Percentiles rank a stretch among this genome's conserved stretches.
phyloP scores from a whole-genome alignment of 2,113 vertebrate species.

The Ceratotherium simum region DNA sequence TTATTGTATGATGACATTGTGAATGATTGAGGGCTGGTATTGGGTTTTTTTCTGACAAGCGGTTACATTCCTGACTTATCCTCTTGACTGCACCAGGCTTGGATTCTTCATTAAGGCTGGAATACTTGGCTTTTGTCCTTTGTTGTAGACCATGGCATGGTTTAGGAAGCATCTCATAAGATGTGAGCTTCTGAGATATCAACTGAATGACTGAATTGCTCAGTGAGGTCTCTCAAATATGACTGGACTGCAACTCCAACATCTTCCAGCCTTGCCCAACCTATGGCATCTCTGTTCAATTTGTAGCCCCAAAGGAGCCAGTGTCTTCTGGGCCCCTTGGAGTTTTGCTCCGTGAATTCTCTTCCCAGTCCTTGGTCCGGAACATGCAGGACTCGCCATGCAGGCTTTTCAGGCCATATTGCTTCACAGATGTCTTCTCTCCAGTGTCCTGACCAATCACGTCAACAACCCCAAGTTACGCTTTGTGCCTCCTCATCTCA shows the following conservation, averaged over 20 bases:
- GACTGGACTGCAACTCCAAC: not conserved
- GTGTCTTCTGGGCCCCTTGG: not conserved
- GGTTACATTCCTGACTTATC: not conserved
- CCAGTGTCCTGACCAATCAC: not conserved
- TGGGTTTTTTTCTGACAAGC: not conserved
- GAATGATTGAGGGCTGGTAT: not conserved
- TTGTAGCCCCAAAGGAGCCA: not conserved
- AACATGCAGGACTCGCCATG: not conserved
- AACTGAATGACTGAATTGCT: not conserved
- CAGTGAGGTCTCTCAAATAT: not conserved
- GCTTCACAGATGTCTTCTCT: not conserved
- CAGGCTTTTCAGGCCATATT: not conserved
- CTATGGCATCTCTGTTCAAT: not conserved
- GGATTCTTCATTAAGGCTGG: not conserved
- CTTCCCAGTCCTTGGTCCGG: not conserved
- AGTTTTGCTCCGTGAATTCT: not conserved
- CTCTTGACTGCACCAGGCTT: not conserved
- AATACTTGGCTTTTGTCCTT: not conserved
- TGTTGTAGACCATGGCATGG: not conserved
- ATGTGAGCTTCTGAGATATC: not conserved
- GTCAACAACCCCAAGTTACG: not conserved
- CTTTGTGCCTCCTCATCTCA: not conserved
- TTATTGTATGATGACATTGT: not conserved
- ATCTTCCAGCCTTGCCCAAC: not conserved
- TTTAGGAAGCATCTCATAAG: not conserved